Evolutionary conservation across 2,113 vertebrate genomes (phyloP).

Genomic region (Mobula birostris): DNA sequence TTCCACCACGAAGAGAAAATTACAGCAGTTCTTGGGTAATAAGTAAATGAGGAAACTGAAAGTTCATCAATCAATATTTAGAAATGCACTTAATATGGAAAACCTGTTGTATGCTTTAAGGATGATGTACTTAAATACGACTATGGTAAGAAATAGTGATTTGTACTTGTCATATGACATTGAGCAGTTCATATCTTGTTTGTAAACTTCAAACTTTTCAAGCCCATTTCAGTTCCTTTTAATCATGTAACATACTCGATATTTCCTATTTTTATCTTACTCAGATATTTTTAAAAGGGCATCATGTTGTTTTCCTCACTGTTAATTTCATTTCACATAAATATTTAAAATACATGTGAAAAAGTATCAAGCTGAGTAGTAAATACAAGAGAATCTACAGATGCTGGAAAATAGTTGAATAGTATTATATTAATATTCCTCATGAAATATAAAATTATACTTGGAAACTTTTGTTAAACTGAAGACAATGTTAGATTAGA

Average conservation of each 20-base stretch:
- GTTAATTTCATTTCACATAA: not conserved
- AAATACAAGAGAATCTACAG: too few species aligned
- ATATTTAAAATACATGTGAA: not conserved
- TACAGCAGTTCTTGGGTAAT: not conserved
- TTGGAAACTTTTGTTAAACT: not conserved
- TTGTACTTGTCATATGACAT: not conserved
- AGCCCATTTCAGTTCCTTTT: not conserved
- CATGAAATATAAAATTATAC: not conserved
- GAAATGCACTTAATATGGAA: not conserved
- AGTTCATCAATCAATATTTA: not conserved
- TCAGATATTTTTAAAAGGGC: not conserved
- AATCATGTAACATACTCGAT: not conserved
- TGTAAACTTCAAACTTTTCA: slow-evolving; percentile 1
- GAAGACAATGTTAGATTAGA: not conserved
- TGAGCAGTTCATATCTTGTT: not conserved
- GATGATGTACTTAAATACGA: too few species aligned
- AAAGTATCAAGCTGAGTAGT: not conserved
- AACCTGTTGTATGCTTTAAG: not conserved
- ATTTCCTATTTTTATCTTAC: not conserved
- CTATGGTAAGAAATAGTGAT: not conserved
- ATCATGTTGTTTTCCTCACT: not conserved
- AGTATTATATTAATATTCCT: not conserved
- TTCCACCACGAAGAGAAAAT: not conserved
- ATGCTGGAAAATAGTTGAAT: not conserved
- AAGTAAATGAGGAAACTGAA: not conserved